Evolutionary conservation across 1,140 invertebrate genomes (phyloP).

Genomic region (Lasioglossum albipes): DNA sequence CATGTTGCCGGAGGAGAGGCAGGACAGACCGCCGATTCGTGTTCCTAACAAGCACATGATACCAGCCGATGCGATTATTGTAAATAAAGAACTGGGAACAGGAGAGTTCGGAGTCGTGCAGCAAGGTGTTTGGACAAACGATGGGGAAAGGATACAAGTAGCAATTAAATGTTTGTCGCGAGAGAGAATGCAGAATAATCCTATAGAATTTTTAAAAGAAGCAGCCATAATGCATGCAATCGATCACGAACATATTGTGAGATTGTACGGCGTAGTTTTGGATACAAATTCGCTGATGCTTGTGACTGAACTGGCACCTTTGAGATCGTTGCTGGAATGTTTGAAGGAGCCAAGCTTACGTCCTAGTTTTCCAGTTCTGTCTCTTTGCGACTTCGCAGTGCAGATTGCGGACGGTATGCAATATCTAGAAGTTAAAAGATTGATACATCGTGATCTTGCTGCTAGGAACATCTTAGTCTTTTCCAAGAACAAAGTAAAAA

Average conservation of each 20-base stretch:
- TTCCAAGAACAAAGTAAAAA: conserved; percentile 97
- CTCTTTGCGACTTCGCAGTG: conserved; percentile 93
- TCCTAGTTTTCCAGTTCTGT: conserved; percentile 92
- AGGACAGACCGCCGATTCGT: conserved; percentile 77
- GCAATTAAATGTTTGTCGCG: conserved; percentile 97
- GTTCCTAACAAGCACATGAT: conserved; percentile 97
- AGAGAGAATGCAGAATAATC: conserved; percentile 96
- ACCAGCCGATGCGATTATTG: conserved; percentile 93
- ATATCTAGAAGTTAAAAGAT: conserved; percentile 94
- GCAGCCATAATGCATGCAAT: conserved; percentile 99
- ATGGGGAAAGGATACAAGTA: conserved; percentile 95
- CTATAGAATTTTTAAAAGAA: conserved; percentile 98
- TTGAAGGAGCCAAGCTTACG: conserved; percentile 94
- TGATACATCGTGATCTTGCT: conserved; percentile 96
- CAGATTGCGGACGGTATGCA: conserved; percentile 98
- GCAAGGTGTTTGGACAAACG: conserved; percentile 98
- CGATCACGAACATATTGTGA: conserved; percentile 97
- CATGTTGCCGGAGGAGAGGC: conserved; percentile 76
- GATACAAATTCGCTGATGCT: conserved; percentile 97
- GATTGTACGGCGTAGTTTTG: conserved; percentile 97
- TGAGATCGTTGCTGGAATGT: conserved; percentile 96
- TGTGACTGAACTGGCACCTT: conserved; percentile 96
- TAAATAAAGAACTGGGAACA: conserved; percentile 94
- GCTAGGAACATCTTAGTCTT: conserved; percentile 98
- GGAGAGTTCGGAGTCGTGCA: conserved; percentile 99